Evolutionary conservation across 1,140 invertebrate species (phyloP).

Genomic region (Eurosta solidaginis): DNA sequence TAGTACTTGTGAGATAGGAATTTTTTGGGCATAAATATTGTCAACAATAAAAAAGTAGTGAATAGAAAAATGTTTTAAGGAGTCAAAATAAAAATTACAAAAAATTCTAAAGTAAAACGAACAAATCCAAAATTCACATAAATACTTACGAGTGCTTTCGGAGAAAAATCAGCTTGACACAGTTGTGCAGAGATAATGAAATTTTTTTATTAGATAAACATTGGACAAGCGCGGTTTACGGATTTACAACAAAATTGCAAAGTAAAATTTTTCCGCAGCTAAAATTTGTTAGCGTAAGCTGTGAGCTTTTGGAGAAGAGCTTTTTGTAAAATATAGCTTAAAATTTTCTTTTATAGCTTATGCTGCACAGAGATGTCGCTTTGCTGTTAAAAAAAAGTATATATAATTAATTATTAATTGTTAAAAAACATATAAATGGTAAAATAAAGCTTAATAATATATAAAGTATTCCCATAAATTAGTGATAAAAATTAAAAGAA

Average conservation of each 20-base stretch:
- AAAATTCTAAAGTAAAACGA: background rate
- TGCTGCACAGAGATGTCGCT: too few relatives aligned
- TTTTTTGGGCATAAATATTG: background rate
- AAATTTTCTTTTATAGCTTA: too few relatives aligned
- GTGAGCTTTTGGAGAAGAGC: too few relatives aligned
- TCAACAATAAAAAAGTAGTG: background rate
- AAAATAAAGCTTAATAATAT: background rate
- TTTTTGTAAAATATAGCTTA: too few relatives aligned
- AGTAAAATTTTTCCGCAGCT: background rate
- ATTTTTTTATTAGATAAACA: too few relatives aligned
- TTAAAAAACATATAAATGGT: background rate
- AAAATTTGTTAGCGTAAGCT: too few relatives aligned
- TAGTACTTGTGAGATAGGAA: too few relatives aligned
- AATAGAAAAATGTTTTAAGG: background rate
- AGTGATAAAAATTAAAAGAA: background rate
- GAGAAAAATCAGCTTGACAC: background rate
- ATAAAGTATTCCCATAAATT: background rate
- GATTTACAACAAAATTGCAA: background rate
- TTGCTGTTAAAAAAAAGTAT: too few relatives aligned
- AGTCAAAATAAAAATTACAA: too few relatives aligned
- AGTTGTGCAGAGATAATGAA: background rate
- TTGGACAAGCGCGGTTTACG: too few relatives aligned
- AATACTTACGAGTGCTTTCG: too few relatives aligned
- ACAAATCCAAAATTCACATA: constrained; percentile 8
- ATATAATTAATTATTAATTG: too few relatives aligned